Conservation (phyloP, 1,140 invertebrate genomes). For the Tetramorium simillimum region DNA sequence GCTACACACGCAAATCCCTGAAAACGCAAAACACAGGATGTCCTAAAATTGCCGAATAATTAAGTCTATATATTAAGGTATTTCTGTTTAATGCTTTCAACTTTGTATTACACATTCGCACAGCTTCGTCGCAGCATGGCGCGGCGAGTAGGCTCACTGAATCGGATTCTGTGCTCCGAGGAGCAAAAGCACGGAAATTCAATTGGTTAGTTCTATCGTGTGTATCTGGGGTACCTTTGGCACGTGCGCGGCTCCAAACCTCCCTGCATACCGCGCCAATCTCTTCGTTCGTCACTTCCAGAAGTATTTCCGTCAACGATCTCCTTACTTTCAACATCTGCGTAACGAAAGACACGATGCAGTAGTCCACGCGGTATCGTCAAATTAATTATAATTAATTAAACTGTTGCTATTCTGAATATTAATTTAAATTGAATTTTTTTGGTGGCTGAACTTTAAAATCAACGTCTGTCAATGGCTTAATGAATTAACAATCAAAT, state of each 20-base stretch:
- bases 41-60: slow-evolving; percentile 82
- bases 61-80: slow-evolving; percentile 80
- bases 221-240: slow-evolving; percentile 88
- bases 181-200: slow-evolving; percentile 77
- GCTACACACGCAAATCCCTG: slow-evolving; percentile 73
- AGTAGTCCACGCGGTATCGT: neutral
- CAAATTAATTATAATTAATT: neutral
- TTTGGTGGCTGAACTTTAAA: too few relatives aligned
- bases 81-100: slow-evolving; percentile 80
- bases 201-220: slow-evolving; percentile 81
- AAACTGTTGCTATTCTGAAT: neutral
- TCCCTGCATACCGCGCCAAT: slow-evolving; percentile 93
- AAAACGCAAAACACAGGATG: slow-evolving; percentile 78
- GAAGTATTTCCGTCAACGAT: slow-evolving; percentile 95
- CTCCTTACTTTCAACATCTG: slow-evolving; percentile 96
- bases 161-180: slow-evolving; percentile 70
- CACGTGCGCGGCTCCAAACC: slow-evolving; percentile 87
- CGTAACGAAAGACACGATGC: slow-evolving; percentile 65
- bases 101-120: slow-evolving; percentile 77
- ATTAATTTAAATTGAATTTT: neutral
- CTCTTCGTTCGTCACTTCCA: slow-evolving; percentile 97
- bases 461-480: too few relatives aligned
- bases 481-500: too few relatives aligned
- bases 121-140: slow-evolving; percentile 71
- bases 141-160: slow-evolving; percentile 65